Evolutionary conservation across 2,888 invertebrate species (phyloP).

Genomic region (Gymnocheta viridis): DNA sequence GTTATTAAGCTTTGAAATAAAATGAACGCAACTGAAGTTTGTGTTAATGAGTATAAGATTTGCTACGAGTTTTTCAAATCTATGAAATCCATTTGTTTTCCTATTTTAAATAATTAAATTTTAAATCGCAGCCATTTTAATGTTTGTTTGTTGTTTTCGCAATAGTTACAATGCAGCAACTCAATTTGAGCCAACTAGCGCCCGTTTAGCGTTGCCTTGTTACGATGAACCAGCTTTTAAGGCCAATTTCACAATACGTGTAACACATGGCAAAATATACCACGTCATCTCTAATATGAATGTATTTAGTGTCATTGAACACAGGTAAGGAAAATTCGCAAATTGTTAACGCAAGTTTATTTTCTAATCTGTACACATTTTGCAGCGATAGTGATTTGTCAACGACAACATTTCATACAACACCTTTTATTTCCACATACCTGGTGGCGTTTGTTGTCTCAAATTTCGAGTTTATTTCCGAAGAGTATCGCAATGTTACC

Average conservation of each 20-base stretch:
- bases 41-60: too few species aligned
- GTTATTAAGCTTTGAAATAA: too few species aligned
- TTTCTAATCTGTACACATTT: not conserved
- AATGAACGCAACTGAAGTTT: too few species aligned
- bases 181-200: slow-evolving; percentile 87
- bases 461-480: slow-evolving; percentile 82
- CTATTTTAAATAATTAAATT: not conserved
- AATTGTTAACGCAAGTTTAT: not conserved
- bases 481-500: slow-evolving; percentile 78
- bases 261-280: slow-evolving; percentile 83
- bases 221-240: slow-evolving; percentile 89
- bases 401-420: slow-evolving; percentile 83
- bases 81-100: not conserved
- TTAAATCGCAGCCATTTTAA: not conserved
- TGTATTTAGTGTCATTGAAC: slow-evolving; percentile 65
- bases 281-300: slow-evolving; percentile 81
- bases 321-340: slow-evolving; percentile 71
- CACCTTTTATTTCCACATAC: slow-evolving; percentile 89
- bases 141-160: not conserved
- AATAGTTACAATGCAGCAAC: slow-evolving; percentile 84
- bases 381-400: slow-evolving; percentile 70
- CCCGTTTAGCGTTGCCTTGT: slow-evolving; percentile 88
- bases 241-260: slow-evolving; percentile 85
- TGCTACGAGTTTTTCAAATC: too few species aligned
- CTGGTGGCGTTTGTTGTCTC: slow-evolving; percentile 92